These are phyloP conservation scores for Saguinus imperator DNA, from an alignment of 2,113 vertebrate genomes.

Conservation along the genomic window DNA sequence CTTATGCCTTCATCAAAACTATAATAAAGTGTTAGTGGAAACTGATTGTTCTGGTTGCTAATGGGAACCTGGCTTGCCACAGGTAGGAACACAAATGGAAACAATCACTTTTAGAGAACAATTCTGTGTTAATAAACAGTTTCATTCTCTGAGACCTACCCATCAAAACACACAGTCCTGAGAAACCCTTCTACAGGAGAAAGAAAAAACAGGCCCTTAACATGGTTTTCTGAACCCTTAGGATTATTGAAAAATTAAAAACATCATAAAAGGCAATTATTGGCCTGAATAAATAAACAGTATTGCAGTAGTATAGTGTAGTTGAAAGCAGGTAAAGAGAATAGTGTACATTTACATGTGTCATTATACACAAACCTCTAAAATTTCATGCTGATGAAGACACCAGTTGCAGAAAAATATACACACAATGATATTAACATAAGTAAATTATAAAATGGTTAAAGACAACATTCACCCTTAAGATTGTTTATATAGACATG, in stretches of 20 bases:
- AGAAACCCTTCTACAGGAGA: background rate
- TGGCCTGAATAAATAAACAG: background rate
- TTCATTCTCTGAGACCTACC: background rate
- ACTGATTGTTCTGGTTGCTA: too few relatives aligned
- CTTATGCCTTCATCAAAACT: too few relatives aligned
- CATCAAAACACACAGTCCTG: background rate
- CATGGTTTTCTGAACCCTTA: background rate
- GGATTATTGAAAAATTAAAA: background rate
- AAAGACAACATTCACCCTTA: background rate
- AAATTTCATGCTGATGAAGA: background rate
- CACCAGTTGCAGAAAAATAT: background rate
- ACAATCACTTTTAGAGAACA: background rate
- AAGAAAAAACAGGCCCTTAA: background rate
- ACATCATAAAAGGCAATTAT: background rate
- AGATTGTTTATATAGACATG: background rate
- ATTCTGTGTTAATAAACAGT: background rate
- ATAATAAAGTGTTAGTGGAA: too few relatives aligned
- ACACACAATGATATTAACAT: background rate
- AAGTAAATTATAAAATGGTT: background rate
- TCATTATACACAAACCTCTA: background rate
- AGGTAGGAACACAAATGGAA: background rate
- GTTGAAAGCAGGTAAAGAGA: background rate
- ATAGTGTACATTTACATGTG: background rate
- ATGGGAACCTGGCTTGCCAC: too few relatives aligned
- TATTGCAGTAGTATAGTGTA: background rate